phyloP scores from a whole-genome alignment of 2,113 vertebrate genomes.

The Mastomys natalensis region DNA sequence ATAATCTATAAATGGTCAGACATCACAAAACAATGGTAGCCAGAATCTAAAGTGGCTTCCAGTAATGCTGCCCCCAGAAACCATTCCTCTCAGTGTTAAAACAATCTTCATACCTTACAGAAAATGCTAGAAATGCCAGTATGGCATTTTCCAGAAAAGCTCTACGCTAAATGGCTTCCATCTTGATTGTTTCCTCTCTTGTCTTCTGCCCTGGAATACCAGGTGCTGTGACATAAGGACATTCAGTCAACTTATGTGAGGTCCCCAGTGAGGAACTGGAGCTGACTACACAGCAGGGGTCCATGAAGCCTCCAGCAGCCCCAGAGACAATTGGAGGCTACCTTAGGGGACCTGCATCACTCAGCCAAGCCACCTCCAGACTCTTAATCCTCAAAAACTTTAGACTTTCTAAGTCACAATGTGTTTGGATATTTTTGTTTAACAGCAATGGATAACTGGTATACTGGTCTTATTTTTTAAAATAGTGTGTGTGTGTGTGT shows the following conservation, averaged over 20 bases:
- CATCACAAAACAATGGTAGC: neutral
- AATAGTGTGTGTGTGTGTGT: neutral
- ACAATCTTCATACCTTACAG: neutral
- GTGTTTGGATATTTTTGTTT: neutral
- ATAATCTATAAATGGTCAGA: neutral
- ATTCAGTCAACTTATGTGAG: neutral
- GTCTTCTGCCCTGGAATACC: neutral
- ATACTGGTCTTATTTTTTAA: neutral
- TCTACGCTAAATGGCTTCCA: neutral
- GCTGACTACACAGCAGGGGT: rapidly evolving
- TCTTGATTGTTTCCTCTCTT: neutral
- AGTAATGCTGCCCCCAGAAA: neutral
- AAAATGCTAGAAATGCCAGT: neutral
- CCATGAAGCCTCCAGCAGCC: neutral
- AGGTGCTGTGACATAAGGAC: neutral
- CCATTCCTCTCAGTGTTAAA: rapidly evolving
- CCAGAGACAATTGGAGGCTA: neutral
- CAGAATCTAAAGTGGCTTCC: neutral
- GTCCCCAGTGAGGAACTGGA: neutral
- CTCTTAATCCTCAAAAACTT: neutral
- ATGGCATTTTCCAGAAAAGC: neutral
- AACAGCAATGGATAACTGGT: neutral
- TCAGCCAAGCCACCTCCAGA: neutral
- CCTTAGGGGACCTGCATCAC: neutral
- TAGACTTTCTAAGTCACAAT: neutral